Percentiles rank a stretch among this genome's conserved stretches.
These are phyloP conservation scores for Cottus gobio DNA, from an alignment of 2,113 vertebrate genomes.

Conservation along the genomic window DNA sequence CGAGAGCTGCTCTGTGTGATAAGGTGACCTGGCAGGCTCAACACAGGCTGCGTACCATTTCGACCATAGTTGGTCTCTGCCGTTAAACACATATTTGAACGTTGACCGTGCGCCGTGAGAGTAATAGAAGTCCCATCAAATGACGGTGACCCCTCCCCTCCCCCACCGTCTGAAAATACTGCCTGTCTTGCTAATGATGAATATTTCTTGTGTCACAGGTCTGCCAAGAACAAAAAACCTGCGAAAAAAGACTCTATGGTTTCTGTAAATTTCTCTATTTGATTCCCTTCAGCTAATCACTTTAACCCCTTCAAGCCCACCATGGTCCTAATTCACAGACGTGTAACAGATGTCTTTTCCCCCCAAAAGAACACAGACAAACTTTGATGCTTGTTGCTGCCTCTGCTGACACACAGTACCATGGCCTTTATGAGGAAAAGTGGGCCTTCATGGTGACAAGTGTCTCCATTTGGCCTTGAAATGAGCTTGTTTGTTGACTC, in stretches of 20 bases:
- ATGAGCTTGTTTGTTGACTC: slow-evolving; percentile 57
- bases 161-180: slow-evolving; percentile 18
- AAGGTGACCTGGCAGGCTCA: slow-evolving; percentile 10
- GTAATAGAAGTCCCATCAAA: background rate
- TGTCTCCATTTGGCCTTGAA: slow-evolving; percentile 45
- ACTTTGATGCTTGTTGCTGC: slow-evolving; percentile 26
- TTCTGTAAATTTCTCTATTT: slow-evolving; percentile 67
- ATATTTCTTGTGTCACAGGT: slow-evolving; percentile 69
- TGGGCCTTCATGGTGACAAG: slow-evolving; percentile 52
- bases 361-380: slow-evolving; percentile 3
- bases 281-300: slow-evolving; percentile 45
- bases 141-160: slow-evolving; percentile 18
- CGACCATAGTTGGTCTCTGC: slow-evolving; percentile 27
- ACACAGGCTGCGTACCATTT: slow-evolving; percentile 3
- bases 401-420: slow-evolving; percentile 45
- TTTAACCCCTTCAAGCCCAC: slow-evolving; percentile 37
- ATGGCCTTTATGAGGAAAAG: slow-evolving; percentile 19
- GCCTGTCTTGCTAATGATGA: slow-evolving; percentile 35
- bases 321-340: background rate
- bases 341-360: slow-evolving; percentile 21
- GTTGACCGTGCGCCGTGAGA: background rate
- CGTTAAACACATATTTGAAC: background rate
- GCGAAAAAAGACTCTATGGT: slow-evolving; percentile 67
- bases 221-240: slow-evolving; percentile 67
- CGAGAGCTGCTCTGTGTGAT: slow-evolving; percentile 28